A percentile compares a stretch with the other conserved stretches of the same genome.
Evolutionary conservation across 2,888 invertebrate genomes (phyloP).

Genomic region (Drosophila robusta): DNA sequence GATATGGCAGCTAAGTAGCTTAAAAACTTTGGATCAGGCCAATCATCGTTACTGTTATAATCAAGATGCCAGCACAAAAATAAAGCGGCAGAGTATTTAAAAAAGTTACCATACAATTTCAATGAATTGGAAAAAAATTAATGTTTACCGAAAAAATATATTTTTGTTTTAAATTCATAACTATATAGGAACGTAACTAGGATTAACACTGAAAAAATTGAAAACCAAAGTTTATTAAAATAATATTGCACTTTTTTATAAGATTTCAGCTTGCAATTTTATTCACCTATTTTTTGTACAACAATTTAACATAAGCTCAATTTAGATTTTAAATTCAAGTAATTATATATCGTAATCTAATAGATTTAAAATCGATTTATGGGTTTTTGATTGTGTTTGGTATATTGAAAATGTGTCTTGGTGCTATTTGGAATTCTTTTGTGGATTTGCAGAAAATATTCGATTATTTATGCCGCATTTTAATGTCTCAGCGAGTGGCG

Average conservation of each 20-base stretch:
- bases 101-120: too few species aligned
- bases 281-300: too few species aligned
- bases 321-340: too few species aligned
- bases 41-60: conserved; percentile 15
- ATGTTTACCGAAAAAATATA: too few species aligned
- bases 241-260: too few species aligned
- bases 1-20: conserved; percentile 41
- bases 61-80: neutral
- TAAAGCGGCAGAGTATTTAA: neutral
- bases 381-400: conserved; percentile 1
- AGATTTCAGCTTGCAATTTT: too few species aligned
- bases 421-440: conserved; percentile 46
- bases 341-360: neutral
- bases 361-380: conserved; percentile 2
- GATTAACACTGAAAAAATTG: too few species aligned
- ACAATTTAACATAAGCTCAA: too few species aligned
- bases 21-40: conserved; percentile 19
- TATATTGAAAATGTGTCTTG: neutral
- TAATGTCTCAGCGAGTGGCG: conserved; percentile 50
- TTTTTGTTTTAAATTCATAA: too few species aligned
- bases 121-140: too few species aligned
- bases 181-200: too few species aligned
- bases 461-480: conserved; percentile 66
- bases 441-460: conserved; percentile 28
- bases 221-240: too few species aligned